phyloP scores from a whole-genome alignment of 2,888 invertebrate species.

The Thymelicus lineola region DNA sequence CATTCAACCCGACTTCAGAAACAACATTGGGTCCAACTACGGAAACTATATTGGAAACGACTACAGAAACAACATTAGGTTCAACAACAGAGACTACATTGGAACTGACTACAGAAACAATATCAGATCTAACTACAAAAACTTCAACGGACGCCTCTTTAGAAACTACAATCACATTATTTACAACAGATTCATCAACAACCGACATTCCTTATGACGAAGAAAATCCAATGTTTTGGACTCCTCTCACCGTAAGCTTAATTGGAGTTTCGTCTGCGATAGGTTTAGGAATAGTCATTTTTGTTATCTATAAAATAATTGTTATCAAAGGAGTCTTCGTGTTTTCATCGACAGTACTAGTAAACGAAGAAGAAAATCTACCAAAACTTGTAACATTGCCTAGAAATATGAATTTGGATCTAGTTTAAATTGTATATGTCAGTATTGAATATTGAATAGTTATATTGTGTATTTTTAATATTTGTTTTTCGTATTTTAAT shows the following conservation, averaged over 20 bases:
- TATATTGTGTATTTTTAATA: no score
- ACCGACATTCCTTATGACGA: conserved; percentile 12
- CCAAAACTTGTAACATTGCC: conserved; percentile 28
- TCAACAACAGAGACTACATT: not conserved
- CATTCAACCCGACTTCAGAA: not conserved
- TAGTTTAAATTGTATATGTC: not conserved
- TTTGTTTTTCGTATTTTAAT: no score
- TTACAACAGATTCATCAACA: not conserved
- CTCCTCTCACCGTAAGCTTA: conserved; percentile 17
- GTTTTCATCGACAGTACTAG: not conserved
- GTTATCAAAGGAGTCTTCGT: conserved; percentile 10
- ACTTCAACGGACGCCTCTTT: not conserved
- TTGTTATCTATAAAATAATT: conserved; percentile 24
- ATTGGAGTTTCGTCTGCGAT: conserved; percentile 2
- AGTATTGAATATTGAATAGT: no score
- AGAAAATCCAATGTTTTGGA: conserved; percentile 22
- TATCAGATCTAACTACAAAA: not conserved
- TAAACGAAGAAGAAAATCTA: conserved; percentile 17
- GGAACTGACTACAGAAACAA: not conserved
- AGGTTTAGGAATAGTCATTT: conserved; percentile 1
- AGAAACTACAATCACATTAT: not conserved
- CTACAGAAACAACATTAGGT: conserved; percentile 9
- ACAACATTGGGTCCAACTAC: not conserved
- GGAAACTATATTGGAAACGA: not conserved
- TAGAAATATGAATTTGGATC: conserved; percentile 3